Base-by-base conservation (phyloP, 2,113 vertebrate genomes). In the Merops nubicus region DNA sequence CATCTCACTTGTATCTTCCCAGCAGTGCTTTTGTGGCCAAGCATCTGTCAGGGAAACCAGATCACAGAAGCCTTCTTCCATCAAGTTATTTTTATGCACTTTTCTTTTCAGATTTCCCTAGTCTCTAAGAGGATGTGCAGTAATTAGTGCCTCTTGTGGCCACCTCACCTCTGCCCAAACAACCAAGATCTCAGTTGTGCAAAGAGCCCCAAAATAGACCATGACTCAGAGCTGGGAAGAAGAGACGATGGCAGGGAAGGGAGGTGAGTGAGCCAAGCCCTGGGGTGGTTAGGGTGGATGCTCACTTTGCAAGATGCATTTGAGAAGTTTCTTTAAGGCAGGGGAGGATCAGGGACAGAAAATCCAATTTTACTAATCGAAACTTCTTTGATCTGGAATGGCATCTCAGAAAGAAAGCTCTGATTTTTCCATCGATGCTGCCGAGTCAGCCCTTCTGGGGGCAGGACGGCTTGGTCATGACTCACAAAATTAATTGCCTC, bases 41-140 rank as follows among this genome's bases (percentile, higher is more conserved):
- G 62, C 79, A 86, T 68, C 84, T 91, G 57, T 89, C 78, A 79
- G 92, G 48, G 65, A 84, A 16, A 57, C 4, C 4, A 88, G 63
- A 84, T 85, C 86, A 89, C 50, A 94, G 87, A 90, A 93, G 33
- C 26, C 75, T 64, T 78, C 34, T 83, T 92, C 88, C 60, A 59
- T 84, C 59, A 87, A 89, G 87, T 82, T 94, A 94, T 93, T 96
- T 96, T 95, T 97, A 82, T 81, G 72, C 91, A 31, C 18, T 72
- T 75, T 81, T 48, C n/a, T 36, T 88, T 86, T 73, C 34, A 65
- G 69, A 64, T 79, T 85, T 94, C 62, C 67, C 79, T 40, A 79
- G 83, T 53, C 67, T 84, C n/a, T 48, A 43, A 59, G 45, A 80
- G 33, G 50, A 65, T 31, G 51, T 72, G 51, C 85, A 64, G 62